These are phyloP conservation scores for Melanotaenia boesemani DNA, from an alignment of 2,797 vertebrate genomes.

Conservation along the genomic window DNA sequence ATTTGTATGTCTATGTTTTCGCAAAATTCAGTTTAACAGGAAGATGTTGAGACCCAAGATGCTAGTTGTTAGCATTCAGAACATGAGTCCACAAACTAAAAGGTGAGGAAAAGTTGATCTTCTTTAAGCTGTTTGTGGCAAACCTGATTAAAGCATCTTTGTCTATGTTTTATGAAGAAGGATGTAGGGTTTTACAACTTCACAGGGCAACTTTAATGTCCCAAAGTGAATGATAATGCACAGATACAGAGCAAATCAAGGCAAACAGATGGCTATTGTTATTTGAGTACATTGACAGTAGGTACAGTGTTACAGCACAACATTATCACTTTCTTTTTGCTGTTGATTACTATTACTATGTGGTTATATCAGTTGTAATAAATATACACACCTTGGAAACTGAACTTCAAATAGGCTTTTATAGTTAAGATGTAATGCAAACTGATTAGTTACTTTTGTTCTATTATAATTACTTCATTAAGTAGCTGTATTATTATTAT, in stretches of 20 bases:
- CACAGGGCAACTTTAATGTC: constrained; percentile 18
- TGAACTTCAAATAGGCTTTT: background rate
- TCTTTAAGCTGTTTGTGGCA: background rate
- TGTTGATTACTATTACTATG: constrained; percentile 32
- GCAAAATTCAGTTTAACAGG: background rate
- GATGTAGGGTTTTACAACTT: background rate
- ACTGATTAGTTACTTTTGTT: background rate
- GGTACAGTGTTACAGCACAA: constrained; percentile 34
- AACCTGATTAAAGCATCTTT: background rate
- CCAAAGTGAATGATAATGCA: constrained; percentile 25
- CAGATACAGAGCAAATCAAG: constrained; percentile 58
- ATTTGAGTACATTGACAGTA: constrained; percentile 22
- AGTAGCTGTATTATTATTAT: background rate
- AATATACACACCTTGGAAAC: background rate
- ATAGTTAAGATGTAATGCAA: background rate
- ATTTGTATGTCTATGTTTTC: background rate
- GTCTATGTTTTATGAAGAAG: background rate
- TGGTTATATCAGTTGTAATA: constrained; percentile 5
- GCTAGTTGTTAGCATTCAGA: background rate
- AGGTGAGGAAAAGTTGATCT: too few species aligned
- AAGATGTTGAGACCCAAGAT: background rate
- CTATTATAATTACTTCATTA: background rate
- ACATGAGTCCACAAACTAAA: background rate
- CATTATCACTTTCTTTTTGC: constrained; percentile 1
- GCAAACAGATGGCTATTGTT: constrained; percentile 16